Evolutionary conservation across 2,113 vertebrate genomes (phyloP), one percentile per base, ranked within the genome.

Genomic region (Crocuta crocuta): DNA sequence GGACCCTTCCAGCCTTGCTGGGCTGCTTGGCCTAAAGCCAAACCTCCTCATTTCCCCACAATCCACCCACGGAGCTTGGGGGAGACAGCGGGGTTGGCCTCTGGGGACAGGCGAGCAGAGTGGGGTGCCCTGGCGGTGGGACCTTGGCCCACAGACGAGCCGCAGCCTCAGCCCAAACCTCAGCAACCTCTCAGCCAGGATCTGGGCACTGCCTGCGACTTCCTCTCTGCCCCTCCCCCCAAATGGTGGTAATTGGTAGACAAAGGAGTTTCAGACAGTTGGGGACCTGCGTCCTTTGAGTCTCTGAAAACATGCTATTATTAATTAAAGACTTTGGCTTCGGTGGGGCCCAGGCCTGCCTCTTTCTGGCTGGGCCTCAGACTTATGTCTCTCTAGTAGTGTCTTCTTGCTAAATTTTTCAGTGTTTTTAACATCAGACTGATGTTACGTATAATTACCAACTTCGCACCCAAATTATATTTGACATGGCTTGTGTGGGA

Each of bases 351-450:
- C 43, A 97, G 98, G 98, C 96, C 97, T 98, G 98, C 99, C 99
- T 99, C 98, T 99, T 96, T 99, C 99, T 99, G 99, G 98, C 99
- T 99, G 99, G 96, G 99, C 99, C 99, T 99, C 99, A 98, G 99
- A 99, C 99, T 98, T 98, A 97, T 98, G 99, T 99, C 99, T 99
- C 98, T 99, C 99, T 99, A 99, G 99, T 99, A 99, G 99, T 99
- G 99, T 99, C 99, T 99, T 98, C 99, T 99, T 99, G 99, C 99
- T 99, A 99, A 99, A 99, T 99, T 99, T 99, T 99, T 99, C 99
- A 99, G 99, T 99, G 99, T 99, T 99, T 99, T 99, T 99, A 99
- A 99, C 99, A 99, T 99, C 99, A 99, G 99, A 99, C 99, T 99
- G 99, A 99, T 99, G 99, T 99, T 99, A 99, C 99, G 97, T 99